These are phyloP conservation scores for Melinopterus prodromus DNA, from an alignment of 2,888 invertebrate species.

Conservation along the genomic window DNA sequence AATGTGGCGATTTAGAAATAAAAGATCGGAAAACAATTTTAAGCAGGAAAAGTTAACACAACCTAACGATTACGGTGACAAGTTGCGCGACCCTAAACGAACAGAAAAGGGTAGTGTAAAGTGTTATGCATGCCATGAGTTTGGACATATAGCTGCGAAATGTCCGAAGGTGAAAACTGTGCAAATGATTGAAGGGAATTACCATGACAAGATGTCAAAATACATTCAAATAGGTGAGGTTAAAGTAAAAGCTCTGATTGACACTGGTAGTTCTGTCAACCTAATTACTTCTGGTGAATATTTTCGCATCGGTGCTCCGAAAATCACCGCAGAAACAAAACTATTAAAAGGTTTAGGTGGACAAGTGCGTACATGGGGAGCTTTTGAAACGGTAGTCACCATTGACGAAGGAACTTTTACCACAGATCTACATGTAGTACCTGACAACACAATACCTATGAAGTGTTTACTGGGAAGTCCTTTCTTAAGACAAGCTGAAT, in stretches of 20 bases:
- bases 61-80: conserved; percentile 13
- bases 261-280: conserved; percentile 20
- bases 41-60: conserved; percentile 1
- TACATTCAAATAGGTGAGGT: conserved; percentile 12
- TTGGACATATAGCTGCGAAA: conserved; percentile 43
- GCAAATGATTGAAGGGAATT: conserved; percentile 5
- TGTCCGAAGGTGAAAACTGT: conserved; percentile 22
- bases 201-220: conserved; percentile 14
- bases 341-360: conserved; percentile 10
- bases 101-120: conserved; percentile 45
- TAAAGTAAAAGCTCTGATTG: conserved; percentile 10
- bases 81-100: conserved; percentile 30
- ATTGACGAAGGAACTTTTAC: no score
- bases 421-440: no score
- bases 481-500: no score
- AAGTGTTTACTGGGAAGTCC: neutral
- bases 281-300: neutral
- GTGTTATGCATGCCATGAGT: conserved; percentile 47
- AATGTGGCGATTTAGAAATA: neutral
- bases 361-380: neutral
- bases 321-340: neutral
- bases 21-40: conserved; percentile 11
- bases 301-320: conserved; percentile 5
- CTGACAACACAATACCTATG: no score
- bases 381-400: no score